Evolutionary conservation across 2,113 vertebrate genomes (phyloP).

Genomic region (Zosterops lateralis): DNA sequence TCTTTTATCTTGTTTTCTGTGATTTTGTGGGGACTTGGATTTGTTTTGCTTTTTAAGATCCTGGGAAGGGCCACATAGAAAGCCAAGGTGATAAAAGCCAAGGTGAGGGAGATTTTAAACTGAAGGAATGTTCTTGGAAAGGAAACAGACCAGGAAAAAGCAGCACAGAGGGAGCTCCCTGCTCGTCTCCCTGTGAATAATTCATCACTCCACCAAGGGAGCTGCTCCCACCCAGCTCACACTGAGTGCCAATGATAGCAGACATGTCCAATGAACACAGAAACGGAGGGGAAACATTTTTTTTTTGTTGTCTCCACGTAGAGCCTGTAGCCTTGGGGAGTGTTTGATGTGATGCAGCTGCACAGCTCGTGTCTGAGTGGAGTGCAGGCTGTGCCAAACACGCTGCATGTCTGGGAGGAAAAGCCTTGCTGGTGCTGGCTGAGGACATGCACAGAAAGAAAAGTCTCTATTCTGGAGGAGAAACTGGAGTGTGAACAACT

Average conservation of each 20-base stretch:
- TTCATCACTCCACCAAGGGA: conserved; percentile 21
- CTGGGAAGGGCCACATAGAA: not conserved
- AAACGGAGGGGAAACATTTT: not conserved
- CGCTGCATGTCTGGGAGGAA: not conserved
- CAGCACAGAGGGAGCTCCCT: not conserved
- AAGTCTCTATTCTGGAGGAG: not conserved
- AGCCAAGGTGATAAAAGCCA: not conserved
- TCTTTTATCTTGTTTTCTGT: not conserved
- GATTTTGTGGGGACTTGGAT: no score
- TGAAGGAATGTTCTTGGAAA: not conserved
- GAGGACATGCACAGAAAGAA: not conserved
- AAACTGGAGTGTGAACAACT: not conserved
- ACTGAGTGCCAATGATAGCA: not conserved
- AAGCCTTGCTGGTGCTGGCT: not conserved
- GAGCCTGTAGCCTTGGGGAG: not conserved
- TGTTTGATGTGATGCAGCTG: not conserved
- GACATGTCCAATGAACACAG: not conserved
- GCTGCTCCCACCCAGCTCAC: not conserved
- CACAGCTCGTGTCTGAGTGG: not conserved
- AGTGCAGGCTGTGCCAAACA: not conserved
- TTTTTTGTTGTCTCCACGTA: not conserved
- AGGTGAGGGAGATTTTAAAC: not conserved
- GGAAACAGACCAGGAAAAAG: not conserved
- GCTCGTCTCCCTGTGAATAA: conserved; percentile 31
- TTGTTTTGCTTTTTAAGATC: not conserved